Percentiles rank a stretch among this genome's conserved stretches.
Evolutionary conservation across 2,888 invertebrate species (phyloP).

Genomic region (Tetramorium bicarinatum): DNA sequence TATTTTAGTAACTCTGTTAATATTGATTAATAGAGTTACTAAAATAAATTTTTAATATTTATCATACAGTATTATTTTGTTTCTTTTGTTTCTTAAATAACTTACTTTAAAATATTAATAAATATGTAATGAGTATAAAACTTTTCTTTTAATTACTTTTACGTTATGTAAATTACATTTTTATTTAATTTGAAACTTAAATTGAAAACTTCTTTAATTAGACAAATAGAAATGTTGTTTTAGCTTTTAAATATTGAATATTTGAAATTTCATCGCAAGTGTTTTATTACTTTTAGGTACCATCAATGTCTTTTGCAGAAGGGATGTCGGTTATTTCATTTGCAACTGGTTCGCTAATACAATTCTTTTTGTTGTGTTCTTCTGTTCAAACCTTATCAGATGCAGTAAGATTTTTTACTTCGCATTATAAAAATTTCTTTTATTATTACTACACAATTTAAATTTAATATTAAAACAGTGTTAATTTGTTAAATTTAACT

Average conservation of each 20-base stretch:
- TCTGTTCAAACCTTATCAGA: conserved; percentile 75
- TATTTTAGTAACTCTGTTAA: not conserved
- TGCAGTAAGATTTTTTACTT: conserved; percentile 67
- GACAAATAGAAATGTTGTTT: not conserved
- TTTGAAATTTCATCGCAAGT: not conserved
- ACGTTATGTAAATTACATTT: not conserved
- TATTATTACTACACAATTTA: not conserved
- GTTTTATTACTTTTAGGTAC: conserved; percentile 18
- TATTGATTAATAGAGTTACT: not conserved
- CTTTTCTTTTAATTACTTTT: not conserved
- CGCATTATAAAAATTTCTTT: not conserved
- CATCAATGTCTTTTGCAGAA: not conserved
- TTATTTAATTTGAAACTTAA: not conserved
- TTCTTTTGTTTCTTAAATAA: not conserved
- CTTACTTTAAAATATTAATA: not conserved
- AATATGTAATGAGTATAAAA: not conserved
- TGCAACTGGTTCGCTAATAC: conserved; percentile 62
- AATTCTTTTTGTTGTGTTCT: conserved; percentile 75
- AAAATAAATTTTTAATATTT: not conserved
- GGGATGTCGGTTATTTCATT: conserved; percentile 59
- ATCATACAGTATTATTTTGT: not conserved
- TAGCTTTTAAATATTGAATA: not conserved
- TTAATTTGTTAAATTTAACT: conserved; percentile 1
- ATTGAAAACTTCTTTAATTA: not conserved
- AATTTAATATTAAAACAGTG: not conserved